These are phyloP conservation scores for Cyphomyrus discorhynchus DNA, from an alignment of 2,113 vertebrate genomes.

Conservation along the genomic window DNA sequence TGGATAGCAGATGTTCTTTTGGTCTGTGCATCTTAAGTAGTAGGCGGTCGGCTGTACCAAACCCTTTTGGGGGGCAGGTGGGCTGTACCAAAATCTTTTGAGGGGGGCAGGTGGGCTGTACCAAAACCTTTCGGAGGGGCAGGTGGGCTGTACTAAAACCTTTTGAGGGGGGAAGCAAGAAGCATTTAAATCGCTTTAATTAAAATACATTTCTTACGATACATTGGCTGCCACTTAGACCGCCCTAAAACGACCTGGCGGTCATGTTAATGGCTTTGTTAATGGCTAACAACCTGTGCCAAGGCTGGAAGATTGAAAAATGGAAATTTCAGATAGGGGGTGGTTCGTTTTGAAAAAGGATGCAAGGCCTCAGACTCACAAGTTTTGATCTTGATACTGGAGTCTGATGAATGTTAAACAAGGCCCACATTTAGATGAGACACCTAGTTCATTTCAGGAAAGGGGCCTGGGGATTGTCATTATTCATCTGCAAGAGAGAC, in stretches of 20 bases:
- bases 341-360: background rate
- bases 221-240: background rate
- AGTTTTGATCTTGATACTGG: background rate
- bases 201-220: slow-evolving; percentile 8
- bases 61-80: background rate
- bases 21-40: background rate
- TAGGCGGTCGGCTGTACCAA: background rate
- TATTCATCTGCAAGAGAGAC: background rate
- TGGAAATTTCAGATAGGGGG: slow-evolving; percentile 16
- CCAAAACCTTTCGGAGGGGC: background rate
- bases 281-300: background rate
- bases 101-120: background rate
- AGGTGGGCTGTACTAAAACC: background rate
- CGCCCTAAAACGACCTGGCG: background rate
- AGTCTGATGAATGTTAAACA: background rate
- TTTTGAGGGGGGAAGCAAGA: slow-evolving; percentile 1
- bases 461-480: background rate
- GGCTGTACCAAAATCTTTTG: no score
- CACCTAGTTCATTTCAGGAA: background rate
- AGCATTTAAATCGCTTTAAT: slow-evolving; percentile 8
- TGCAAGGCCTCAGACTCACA: background rate
- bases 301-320: slow-evolving; percentile 16
- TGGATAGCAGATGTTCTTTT: background rate
- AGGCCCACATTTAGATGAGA: background rate
- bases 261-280: slow-evolving; percentile 17